Evolutionary conservation across 2,797 vertebrate species (phyloP).

Genomic region (Orientallactaga sibirica): DNA sequence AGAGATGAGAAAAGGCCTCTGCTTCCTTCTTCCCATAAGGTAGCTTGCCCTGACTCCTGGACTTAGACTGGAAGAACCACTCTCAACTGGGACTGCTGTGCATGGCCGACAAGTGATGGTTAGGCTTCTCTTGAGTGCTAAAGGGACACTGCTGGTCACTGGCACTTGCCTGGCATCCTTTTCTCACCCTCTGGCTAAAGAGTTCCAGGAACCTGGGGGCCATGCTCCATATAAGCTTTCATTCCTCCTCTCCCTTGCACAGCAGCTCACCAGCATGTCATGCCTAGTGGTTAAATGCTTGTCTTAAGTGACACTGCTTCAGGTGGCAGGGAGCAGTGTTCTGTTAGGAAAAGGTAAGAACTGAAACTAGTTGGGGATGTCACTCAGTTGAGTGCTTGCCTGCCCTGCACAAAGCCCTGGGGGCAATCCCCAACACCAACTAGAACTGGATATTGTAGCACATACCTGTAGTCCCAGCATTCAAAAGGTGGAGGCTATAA

Average conservation of each 20-base stretch:
- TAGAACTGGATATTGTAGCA: too few relatives aligned
- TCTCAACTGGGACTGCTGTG: neutral
- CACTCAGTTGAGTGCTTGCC: too few relatives aligned
- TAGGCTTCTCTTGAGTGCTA: neutral
- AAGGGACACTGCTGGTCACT: neutral
- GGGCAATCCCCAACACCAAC: too few relatives aligned
- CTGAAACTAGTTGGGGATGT: neutral
- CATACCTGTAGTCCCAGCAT: too few relatives aligned
- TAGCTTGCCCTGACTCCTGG: neutral
- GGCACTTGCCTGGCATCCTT: neutral
- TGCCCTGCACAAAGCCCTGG: too few relatives aligned
- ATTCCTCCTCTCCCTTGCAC: neutral
- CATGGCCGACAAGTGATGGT: neutral
- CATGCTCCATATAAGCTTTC: neutral
- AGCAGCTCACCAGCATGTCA: neutral
- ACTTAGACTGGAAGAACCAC: constrained; percentile 11
- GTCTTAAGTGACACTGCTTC: neutral
- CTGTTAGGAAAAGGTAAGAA: neutral
- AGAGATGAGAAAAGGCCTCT: neutral
- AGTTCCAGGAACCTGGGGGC: neutral
- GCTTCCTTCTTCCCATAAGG: neutral
- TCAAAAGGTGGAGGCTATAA: too few relatives aligned
- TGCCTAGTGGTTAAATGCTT: neutral
- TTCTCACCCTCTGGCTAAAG: neutral
- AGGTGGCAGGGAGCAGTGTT: neutral